Conservation (phyloP, 2,888 invertebrate genomes). For the Elysia crispata region DNA sequence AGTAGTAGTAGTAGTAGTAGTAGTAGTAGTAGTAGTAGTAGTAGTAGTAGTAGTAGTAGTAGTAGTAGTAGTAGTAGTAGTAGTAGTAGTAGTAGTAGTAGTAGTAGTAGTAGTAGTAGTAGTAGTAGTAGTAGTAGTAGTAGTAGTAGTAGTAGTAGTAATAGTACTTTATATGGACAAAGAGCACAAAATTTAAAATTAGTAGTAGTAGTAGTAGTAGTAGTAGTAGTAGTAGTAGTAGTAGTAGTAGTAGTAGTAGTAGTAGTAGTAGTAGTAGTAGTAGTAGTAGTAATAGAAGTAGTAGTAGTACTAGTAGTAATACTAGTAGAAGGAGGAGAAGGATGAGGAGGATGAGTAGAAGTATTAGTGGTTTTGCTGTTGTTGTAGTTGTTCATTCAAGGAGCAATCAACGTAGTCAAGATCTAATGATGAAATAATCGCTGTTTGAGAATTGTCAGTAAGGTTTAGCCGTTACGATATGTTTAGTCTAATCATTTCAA, state of each 20-base stretch:
- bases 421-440: too few species aligned
- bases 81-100: neutral
- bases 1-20: neutral
- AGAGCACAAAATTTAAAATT: neutral
- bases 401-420: too few species aligned
- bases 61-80: slow-evolving; percentile 3
- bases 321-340: too few species aligned
- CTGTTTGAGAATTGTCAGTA: too few species aligned
- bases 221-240: too few species aligned
- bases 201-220: neutral
- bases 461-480: too few species aligned
- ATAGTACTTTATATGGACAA: neutral
- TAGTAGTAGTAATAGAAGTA: neutral
- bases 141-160: slow-evolving; percentile 1
- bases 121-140: slow-evolving; percentile 3
- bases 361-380: neutral
- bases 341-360: too few species aligned
- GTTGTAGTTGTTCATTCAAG: neutral
- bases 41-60: slow-evolving; percentile 1
- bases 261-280: too few species aligned
- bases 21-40: slow-evolving; percentile 1
- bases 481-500: too few species aligned
- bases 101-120: slow-evolving; percentile 1
- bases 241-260: too few species aligned
- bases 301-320: too few species aligned